Evolutionary conservation across 2,797 vertebrate genomes (phyloP).

Genomic region (Pempheris klunzingeri): DNA sequence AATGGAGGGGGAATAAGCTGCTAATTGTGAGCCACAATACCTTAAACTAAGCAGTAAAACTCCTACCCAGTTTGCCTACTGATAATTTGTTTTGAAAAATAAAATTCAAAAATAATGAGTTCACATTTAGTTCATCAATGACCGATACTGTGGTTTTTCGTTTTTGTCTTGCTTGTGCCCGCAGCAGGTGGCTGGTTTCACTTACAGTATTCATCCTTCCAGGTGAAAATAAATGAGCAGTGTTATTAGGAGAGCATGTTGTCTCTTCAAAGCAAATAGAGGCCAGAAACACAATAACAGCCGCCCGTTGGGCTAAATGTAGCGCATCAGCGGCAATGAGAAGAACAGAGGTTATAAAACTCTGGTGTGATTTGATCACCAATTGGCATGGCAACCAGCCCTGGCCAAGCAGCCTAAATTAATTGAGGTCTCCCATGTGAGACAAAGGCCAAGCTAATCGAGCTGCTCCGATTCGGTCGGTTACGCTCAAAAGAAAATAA

Average conservation of each 20-base stretch:
- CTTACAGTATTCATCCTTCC: conserved; percentile 52
- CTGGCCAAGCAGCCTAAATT: conserved; percentile 67
- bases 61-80: not conserved
- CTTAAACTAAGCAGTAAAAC: conserved; percentile 17
- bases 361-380: conserved; percentile 69
- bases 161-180: conserved; percentile 34
- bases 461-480: conserved; percentile 46
- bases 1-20: conserved; percentile 2
- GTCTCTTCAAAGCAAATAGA: conserved; percentile 62
- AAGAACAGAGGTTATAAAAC: conserved; percentile 73
- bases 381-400: conserved; percentile 70
- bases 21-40: not conserved
- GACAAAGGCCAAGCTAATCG: conserved; percentile 61
- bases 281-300: conserved; percentile 63
- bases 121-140: conserved; percentile 19
- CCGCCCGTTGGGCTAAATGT: conserved; percentile 70
- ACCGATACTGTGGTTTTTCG: not conserved
- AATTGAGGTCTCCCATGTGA: conserved; percentile 71
- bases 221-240: conserved; percentile 62
- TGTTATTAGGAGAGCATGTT: conserved; percentile 51
- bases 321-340: conserved; percentile 54
- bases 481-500: conserved; percentile 55
- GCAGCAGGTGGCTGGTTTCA: conserved; percentile 59
- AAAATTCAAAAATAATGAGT: conserved; percentile 34
- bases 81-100: conserved; percentile 26